Percentiles rank a stretch among this genome's conserved stretches.
Evolutionary conservation across 2,888 invertebrate genomes (phyloP).

Genomic region (Meta bourneti): DNA sequence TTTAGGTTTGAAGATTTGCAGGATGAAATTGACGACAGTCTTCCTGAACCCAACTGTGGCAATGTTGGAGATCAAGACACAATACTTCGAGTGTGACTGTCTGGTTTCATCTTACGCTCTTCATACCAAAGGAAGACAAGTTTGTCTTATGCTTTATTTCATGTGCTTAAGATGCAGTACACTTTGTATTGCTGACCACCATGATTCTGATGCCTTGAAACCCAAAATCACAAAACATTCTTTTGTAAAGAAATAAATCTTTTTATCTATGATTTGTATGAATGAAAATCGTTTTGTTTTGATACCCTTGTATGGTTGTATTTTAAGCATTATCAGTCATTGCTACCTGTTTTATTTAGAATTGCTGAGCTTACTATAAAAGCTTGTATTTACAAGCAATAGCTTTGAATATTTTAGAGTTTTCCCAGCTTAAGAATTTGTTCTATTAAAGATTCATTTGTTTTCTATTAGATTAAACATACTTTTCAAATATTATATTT

Average conservation of each 20-base stretch:
- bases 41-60: slow-evolving; percentile 61
- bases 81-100: slow-evolving; percentile 65
- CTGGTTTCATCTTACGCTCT: background rate
- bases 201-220: background rate
- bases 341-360: background rate
- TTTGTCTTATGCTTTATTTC: background rate
- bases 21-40: slow-evolving; percentile 76
- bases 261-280: background rate
- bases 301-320: background rate
- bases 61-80: slow-evolving; percentile 75
- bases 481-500: too few species aligned
- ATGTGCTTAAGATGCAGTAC: background rate
- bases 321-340: background rate
- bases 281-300: background rate
- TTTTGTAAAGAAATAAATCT: background rate
- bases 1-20: slow-evolving; percentile 75
- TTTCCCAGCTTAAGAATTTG: too few species aligned
- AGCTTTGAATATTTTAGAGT: too few species aligned
- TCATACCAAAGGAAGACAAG: background rate
- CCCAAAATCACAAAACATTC: background rate
- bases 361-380: background rate
- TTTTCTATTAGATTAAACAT: too few species aligned
- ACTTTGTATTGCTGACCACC: background rate
- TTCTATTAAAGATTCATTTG: too few species aligned
- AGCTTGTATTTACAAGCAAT: too few species aligned